Percentiles rank a stretch among this genome's conserved stretches.
phyloP scores from a whole-genome alignment of 2,113 vertebrate species.

The Pan troglodytes region NHGRI_mPanTro3-v2.1_pri NC_072411.2:142658001-142658500 shows the following conservation, averaged over 20 bases:
- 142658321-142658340: not conserved
- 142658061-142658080: not conserved
- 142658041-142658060: not conserved
- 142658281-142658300: no score
- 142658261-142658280: not conserved
- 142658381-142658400: not conserved
- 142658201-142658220: not conserved
- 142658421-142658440: not conserved
- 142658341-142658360: not conserved
- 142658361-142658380: not conserved
- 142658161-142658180: not conserved
- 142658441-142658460: not conserved
- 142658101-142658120: not conserved
- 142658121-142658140: fast-evolving
- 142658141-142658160: not conserved
- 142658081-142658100: not conserved
- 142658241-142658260: not conserved
- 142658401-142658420: not conserved
- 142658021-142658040: not conserved
- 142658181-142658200: not conserved
- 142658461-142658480: not conserved
- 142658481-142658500: not conserved
- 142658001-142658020: not conserved
- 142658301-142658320: fast-evolving
- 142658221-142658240: no score